These are phyloP conservation scores for Protaetia brevitarsis DNA, from an alignment of 1,140 invertebrate genomes.

Conservation along the genomic window DNA sequence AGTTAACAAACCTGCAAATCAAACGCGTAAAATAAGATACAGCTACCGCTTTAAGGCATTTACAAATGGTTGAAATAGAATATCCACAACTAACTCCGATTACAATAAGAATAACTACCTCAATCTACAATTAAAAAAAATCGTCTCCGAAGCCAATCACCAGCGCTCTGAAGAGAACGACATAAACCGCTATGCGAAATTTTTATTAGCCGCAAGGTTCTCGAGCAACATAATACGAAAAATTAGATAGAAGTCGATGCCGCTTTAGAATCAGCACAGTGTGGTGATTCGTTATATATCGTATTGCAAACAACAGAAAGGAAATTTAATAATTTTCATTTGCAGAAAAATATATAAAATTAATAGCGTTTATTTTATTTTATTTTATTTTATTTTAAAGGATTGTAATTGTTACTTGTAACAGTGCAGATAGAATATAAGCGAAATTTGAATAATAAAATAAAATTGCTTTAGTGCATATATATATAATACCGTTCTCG, in stretches of 20 bases:
- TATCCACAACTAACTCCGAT: neutral
- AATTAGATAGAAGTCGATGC: neutral
- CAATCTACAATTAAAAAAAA: neutral
- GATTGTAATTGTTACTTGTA: too few relatives aligned
- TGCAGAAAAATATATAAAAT: neutral
- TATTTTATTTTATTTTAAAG: too few relatives aligned
- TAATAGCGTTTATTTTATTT: too few relatives aligned
- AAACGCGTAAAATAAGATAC: too few relatives aligned
- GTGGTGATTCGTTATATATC: neutral
- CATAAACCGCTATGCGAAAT: neutral
- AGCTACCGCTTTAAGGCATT: neutral
- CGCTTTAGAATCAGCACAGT: neutral
- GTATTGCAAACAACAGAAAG: too few relatives aligned
- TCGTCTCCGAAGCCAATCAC: slow-evolving; percentile 7
- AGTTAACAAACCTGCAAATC: too few relatives aligned
- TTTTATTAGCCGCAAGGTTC: slow-evolving; percentile 1
- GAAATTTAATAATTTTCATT: too few relatives aligned
- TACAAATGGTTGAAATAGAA: neutral
- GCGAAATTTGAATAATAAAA: too few relatives aligned
- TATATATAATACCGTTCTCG: neutral
- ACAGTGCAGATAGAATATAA: too few relatives aligned
- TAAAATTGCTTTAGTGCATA: too few relatives aligned
- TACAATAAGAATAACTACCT: slow-evolving; percentile 5
- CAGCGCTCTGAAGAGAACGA: neutral
- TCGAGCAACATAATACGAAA: slow-evolving; percentile 8